phyloP scores from a whole-genome alignment of 2,113 vertebrate species.

The Nycticebus coucang region DNA sequence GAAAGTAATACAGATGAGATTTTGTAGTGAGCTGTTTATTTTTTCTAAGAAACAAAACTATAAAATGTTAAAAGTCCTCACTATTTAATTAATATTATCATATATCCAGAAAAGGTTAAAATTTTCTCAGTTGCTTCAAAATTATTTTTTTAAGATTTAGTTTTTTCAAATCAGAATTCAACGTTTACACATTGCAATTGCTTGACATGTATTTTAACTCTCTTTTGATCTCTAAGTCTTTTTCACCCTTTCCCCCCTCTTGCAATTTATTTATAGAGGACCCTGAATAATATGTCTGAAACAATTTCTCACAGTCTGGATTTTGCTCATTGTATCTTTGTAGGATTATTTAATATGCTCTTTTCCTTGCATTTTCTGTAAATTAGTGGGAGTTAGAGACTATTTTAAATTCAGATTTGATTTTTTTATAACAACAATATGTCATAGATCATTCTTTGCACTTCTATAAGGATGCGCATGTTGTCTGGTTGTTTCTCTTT shows the following conservation, averaged over 20 bases:
- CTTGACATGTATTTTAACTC: background rate
- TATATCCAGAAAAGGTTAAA: background rate
- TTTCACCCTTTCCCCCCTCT: background rate
- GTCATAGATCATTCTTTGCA: background rate
- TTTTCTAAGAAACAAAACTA: conserved; percentile 6
- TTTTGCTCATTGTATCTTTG: background rate
- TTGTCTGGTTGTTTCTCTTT: background rate
- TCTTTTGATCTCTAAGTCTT: background rate
- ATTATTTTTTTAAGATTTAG: background rate
- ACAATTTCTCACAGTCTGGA: background rate
- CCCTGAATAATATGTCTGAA: background rate
- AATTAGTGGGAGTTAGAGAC: background rate
- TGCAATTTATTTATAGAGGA: conserved; percentile 1
- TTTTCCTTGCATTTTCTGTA: conserved; percentile 34
- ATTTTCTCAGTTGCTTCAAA: background rate
- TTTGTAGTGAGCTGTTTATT: background rate
- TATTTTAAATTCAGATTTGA: background rate
- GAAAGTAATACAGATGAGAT: background rate
- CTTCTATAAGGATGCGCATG: background rate
- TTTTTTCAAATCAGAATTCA: conserved; percentile 5
- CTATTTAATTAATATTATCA: conserved; percentile 6
- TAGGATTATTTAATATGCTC: background rate
- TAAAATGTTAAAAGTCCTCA: background rate
- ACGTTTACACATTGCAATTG: background rate
- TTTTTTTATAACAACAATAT: background rate